Conservation (phyloP, 1,140 invertebrate genomes). For the Calliphora vicina region DNA sequence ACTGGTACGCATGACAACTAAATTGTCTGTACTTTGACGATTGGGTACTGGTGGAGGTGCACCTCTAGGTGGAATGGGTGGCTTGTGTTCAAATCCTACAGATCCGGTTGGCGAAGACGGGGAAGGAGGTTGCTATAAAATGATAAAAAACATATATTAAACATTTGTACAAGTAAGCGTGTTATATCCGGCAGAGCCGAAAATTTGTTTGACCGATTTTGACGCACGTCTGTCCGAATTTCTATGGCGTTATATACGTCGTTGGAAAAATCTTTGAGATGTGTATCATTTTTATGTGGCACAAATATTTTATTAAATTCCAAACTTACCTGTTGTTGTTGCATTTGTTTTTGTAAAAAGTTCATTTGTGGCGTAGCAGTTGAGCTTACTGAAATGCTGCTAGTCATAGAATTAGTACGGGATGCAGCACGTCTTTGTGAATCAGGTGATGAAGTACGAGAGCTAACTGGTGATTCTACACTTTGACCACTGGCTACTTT, state of each 20-base stretch:
- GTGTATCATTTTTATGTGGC: too few species aligned
- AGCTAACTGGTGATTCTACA: slow-evolving; percentile 60
- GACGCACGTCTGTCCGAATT: too few species aligned
- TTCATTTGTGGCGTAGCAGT: slow-evolving; percentile 59
- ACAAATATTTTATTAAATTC: too few species aligned
- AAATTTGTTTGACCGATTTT: neutral
- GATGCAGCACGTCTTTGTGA: slow-evolving; percentile 57
- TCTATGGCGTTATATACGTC: too few species aligned
- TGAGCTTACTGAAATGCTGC: slow-evolving; percentile 39
- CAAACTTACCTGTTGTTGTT: slow-evolving; percentile 44
- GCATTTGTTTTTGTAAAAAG: slow-evolving; percentile 63
- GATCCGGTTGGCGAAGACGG: slow-evolving; percentile 50
- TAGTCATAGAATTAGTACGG: slow-evolving; percentile 38
- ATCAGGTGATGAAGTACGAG: slow-evolving; percentile 61
- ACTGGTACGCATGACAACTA: slow-evolving; percentile 53
- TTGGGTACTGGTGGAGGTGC: slow-evolving; percentile 66
- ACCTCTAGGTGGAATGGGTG: slow-evolving; percentile 68
- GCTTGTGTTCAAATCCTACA: slow-evolving; percentile 65
- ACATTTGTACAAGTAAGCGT: neutral
- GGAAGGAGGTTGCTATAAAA: slow-evolving; percentile 62
- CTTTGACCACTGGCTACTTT: slow-evolving; percentile 52
- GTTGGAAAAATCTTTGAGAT: too few species aligned
- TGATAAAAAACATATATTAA: neutral
- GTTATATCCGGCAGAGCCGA: too few species aligned
- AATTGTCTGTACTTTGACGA: slow-evolving; percentile 60